A percentile compares a stretch with the other conserved stretches of the same genome.
Conservation (phyloP, 2,888 invertebrate genomes). For the Nectonema munidae region DNA sequence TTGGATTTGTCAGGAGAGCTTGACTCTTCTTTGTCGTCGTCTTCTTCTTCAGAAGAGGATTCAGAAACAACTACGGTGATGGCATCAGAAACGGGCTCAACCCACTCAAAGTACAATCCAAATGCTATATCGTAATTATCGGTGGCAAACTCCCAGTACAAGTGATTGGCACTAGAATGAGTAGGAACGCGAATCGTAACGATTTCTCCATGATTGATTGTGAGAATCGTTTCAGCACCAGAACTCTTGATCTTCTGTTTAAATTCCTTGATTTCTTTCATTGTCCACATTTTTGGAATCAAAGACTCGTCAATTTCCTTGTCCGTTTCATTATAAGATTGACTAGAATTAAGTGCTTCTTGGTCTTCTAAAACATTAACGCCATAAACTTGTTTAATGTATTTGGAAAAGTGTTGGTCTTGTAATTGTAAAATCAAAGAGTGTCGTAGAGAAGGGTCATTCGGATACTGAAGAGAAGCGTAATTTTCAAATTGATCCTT, state of each 20-base stretch:
- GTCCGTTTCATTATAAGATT: too few relatives aligned
- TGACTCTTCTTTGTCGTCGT: constrained; percentile 35
- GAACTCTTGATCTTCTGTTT: constrained; percentile 49
- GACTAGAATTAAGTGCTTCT: too few relatives aligned
- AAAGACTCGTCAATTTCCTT: too few relatives aligned
- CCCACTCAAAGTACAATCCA: constrained; percentile 93
- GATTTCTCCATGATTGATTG: constrained; percentile 76
- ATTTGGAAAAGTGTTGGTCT: constrained; percentile 92
- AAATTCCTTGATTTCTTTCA: constrained; percentile 51
- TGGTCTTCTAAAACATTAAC: too few relatives aligned
- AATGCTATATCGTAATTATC: constrained; percentile 89
- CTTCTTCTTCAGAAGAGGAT: constrained; percentile 46
- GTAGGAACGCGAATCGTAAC: constrained; percentile 80
- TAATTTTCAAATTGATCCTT: constrained; percentile 57
- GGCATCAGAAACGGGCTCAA: constrained; percentile 32
- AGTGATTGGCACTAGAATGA: constrained; percentile 52
- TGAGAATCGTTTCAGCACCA: constrained; percentile 52
- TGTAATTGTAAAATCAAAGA: constrained; percentile 66
- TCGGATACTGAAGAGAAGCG: constrained; percentile 54
- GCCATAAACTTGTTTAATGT: constrained; percentile 64
- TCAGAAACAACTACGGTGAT: constrained; percentile 83
- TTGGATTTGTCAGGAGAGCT: too few relatives aligned
- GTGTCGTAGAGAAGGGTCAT: constrained; percentile 41
- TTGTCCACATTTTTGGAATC: constrained; percentile 99
- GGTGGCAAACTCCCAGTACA: constrained; percentile 98